Percentiles rank a stretch among this genome's conserved stretches.
Evolutionary conservation across 2,888 invertebrate genomes (phyloP).

Genomic region (Hesperia comma): DNA sequence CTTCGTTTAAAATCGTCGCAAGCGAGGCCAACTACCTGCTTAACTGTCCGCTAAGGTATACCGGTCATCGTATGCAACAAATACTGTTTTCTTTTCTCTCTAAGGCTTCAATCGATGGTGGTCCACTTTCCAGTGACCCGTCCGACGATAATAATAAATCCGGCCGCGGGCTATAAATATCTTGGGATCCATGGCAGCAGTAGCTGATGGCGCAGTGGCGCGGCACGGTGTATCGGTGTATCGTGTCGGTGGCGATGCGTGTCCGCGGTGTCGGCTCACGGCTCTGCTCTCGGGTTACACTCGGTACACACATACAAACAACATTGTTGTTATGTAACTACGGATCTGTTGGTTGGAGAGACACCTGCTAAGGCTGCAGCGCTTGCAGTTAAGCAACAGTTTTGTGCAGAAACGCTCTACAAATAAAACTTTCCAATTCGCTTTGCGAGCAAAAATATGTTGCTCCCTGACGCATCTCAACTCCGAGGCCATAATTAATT

Average conservation of each 20-base stretch:
- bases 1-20: too few relatives aligned
- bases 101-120: neutral
- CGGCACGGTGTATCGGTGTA: conserved; percentile 59
- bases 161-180: conserved; percentile 6
- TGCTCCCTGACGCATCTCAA: too few relatives aligned
- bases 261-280: conserved; percentile 41
- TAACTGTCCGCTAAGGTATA: too few relatives aligned
- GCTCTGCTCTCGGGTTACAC: conserved; percentile 38
- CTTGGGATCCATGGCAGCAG: conserved; percentile 31
- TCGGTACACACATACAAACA: conserved; percentile 12
- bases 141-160: conserved; percentile 1
- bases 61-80: too few relatives aligned
- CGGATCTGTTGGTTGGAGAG: neutral
- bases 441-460: too few relatives aligned
- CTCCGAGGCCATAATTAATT: too few relatives aligned
- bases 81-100: too few relatives aligned
- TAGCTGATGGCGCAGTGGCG: conserved; percentile 48
- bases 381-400: too few relatives aligned
- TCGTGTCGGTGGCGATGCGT: conserved; percentile 47
- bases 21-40: too few relatives aligned
- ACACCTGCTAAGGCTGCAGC: too few relatives aligned
- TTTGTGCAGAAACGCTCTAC: too few relatives aligned
- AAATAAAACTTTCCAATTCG: too few relatives aligned
- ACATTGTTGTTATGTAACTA: conserved; percentile 7
- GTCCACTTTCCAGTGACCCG: neutral